Percentiles rank a stretch among this genome's conserved stretches.
Evolutionary conservation across 2,797 vertebrate genomes (phyloP).

Genomic region (Eutrigla gurnardus): DNA sequence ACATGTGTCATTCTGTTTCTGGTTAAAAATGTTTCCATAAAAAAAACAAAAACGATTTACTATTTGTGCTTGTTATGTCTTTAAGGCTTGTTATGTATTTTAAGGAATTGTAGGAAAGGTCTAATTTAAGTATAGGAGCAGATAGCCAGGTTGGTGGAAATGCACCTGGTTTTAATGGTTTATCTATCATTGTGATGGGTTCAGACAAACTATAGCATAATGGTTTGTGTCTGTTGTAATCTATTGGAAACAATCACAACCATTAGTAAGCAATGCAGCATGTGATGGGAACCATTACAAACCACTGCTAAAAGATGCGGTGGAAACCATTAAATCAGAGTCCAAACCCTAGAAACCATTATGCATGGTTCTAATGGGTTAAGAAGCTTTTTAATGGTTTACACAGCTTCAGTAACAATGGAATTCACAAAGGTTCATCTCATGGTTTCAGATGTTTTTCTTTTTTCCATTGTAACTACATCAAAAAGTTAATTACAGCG

Average conservation of each 20-base stretch:
- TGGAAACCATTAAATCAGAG: constrained; percentile 37
- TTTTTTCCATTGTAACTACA: constrained; percentile 20
- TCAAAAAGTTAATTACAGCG: constrained; percentile 57
- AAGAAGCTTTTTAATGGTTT: constrained; percentile 34
- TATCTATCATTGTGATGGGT: constrained; percentile 4
- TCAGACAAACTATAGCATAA: constrained; percentile 7
- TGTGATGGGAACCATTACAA: constrained; percentile 53
- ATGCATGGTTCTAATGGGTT: constrained; percentile 24
- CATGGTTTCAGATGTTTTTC: constrained; percentile 26
- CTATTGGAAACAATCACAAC: constrained; percentile 32
- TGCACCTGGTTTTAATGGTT: constrained; percentile 16
- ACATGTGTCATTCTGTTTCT: background rate
- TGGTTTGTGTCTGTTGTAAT: constrained; percentile 20
- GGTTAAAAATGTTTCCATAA: background rate
- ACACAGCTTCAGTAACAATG: constrained; percentile 32
- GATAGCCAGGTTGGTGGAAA: background rate
- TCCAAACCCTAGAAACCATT: constrained; percentile 26
- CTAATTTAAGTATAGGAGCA: background rate
- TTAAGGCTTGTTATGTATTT: background rate
- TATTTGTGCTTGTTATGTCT: background rate
- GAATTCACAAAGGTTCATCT: constrained; percentile 41
- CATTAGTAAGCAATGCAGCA: constrained; percentile 43
- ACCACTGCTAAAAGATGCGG: constrained; percentile 28
- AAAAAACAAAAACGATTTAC: background rate
- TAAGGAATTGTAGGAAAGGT: background rate